Evolutionary conservation across 2,888 invertebrate genomes (phyloP), one percentile per base, ranked within the genome.

Genomic region (Aspidapion aeneum): DNA sequence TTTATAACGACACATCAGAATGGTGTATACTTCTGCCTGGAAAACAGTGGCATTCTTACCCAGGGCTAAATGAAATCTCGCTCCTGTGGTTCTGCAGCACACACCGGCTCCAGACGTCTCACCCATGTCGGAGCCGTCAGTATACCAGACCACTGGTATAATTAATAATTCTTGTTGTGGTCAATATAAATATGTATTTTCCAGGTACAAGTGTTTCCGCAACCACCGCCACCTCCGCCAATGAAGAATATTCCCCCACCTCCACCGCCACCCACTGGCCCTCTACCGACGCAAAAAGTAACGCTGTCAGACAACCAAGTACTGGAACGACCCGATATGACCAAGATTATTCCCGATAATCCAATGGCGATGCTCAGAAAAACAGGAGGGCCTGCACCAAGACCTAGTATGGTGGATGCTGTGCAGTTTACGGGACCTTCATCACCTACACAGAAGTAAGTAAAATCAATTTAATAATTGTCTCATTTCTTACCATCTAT

Each of bases 321-420:
- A 78, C 79, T 77, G n/a, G 82, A 87, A 77, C 81, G 90, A 64
- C 90, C 90, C 18, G 90, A 90, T 80, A 90, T 90, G 72, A 89
- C 89, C 18, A 78, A 78, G 60, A 80, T 80, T 55, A 90, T 90
- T 57, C 90, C 90, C 5, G 83, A 87, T 66, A 90, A 90, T 75
- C 90, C 90, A 0, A 90, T 90, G 78, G 86, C 87, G 21, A 82
- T 86, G 80, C 77, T 90, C 66, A 83, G 87, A 69, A 89, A 88
- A 81, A 88, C 89, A 1, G 85, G 87, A 65, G 87, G 88, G 63
- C 88, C 89, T 0, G 72, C 74, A 61, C 72, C 73, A 0, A 72
- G 76, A 61, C 75, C 69, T 61, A 71, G 73, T 16, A 70, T 77
- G 21, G 66, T 77, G 1, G 77, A 78, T 51, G 67, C 66, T 21